These are phyloP conservation scores for Drosophila auraria DNA, from an alignment of 1,140 invertebrate species.

Conservation along the genomic window DNA sequence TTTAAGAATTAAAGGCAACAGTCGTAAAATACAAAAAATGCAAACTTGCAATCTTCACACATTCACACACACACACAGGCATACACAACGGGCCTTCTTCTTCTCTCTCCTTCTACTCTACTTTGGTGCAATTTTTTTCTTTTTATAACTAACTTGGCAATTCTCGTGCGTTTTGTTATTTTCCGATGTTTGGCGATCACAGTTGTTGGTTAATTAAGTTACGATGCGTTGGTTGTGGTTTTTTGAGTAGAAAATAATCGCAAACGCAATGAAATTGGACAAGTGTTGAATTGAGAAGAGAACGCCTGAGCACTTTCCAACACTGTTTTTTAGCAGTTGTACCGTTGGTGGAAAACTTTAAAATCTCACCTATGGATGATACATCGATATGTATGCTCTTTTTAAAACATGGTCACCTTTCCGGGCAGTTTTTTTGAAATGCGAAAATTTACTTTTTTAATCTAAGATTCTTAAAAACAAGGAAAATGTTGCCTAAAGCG, in stretches of 20 bases:
- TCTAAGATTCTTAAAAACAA: no score
- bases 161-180: slow-evolving; percentile 63
- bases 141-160: slow-evolving; percentile 73
- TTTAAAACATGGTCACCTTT: no score
- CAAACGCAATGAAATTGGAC: slow-evolving; percentile 84
- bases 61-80: slow-evolving; percentile 36
- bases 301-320: not conserved
- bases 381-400: no score
- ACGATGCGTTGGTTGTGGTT: slow-evolving; percentile 73
- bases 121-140: slow-evolving; percentile 75
- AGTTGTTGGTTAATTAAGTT: slow-evolving; percentile 78
- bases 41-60: slow-evolving; percentile 29
- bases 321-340: no score
- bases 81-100: slow-evolving; percentile 53
- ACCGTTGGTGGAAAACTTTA: no score
- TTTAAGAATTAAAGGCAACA: slow-evolving; percentile 8
- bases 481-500: no score
- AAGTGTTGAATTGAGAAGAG: slow-evolving; percentile 81
- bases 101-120: slow-evolving; percentile 62
- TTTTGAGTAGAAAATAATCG: slow-evolving; percentile 81
- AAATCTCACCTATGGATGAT: no score
- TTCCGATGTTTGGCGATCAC: slow-evolving; percentile 78
- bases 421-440: no score
- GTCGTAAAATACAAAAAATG: slow-evolving; percentile 15
- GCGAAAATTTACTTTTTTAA: no score